A percentile compares a stretch with the other conserved stretches of the same genome.
Conservation (phyloP, 2,888 invertebrate genomes). For the Drosophila kuntzei region DNA sequence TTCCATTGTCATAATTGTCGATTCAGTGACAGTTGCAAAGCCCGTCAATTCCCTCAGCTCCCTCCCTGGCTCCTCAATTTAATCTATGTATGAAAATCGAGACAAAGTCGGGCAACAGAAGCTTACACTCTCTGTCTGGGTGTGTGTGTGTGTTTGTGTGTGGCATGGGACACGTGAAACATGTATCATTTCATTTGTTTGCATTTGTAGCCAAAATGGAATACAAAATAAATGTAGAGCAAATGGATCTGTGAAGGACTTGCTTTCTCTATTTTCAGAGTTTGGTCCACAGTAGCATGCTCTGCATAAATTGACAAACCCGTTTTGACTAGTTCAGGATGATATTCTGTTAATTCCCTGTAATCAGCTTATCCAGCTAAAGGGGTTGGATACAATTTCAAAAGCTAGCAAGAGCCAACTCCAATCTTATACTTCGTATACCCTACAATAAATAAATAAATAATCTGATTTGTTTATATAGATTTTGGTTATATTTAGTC, state of each 20-base stretch:
- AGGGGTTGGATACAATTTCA: no score
- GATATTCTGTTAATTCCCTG: conserved; percentile 14
- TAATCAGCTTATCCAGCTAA: background rate
- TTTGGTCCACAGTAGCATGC: conserved; percentile 3
- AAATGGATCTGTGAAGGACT: conserved; percentile 21
- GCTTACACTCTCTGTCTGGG: conserved; percentile 2
- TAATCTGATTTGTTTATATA: no score
- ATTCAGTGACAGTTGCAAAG: conserved; percentile 43
- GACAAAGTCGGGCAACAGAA: background rate
- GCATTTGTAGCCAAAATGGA: conserved; percentile 28
- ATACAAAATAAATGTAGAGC: conserved; percentile 38
- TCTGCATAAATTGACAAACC: conserved; percentile 50
- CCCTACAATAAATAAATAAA: no score
- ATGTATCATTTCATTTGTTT: conserved; percentile 38
- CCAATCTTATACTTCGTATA: no score
- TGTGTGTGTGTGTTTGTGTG: background rate
- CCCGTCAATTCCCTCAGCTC: background rate
- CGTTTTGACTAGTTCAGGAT: conserved; percentile 28
- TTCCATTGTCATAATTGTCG: conserved; percentile 61
- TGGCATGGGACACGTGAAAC: conserved; percentile 24
- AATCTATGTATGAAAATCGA: conserved; percentile 2
- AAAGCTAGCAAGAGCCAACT: no score
- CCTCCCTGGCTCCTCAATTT: conserved; percentile 2
- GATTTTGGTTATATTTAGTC: no score
- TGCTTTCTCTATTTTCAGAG: background rate